Conservation (phyloP, 2,888 invertebrate genomes). For the Acanthococcus lagerstroemiae region DNA sequence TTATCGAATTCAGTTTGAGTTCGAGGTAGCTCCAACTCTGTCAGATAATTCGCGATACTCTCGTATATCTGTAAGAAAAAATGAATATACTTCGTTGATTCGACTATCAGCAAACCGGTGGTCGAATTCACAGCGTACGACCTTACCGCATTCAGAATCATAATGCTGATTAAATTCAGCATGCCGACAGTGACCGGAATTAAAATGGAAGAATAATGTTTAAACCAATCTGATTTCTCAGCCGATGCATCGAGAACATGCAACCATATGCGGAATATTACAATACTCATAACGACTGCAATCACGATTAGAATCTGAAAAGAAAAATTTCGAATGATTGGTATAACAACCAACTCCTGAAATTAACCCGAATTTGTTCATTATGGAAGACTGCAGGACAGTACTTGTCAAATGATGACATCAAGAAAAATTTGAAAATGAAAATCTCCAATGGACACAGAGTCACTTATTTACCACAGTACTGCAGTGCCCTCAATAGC, state of each 20-base stretch:
- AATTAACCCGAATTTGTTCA: not conserved
- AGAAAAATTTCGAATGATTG: no score
- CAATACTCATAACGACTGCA: conserved; percentile 83
- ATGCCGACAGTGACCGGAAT: conserved; percentile 83
- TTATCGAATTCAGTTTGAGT: conserved; percentile 95
- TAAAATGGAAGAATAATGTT: conserved; percentile 67
- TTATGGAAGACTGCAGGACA: not conserved
- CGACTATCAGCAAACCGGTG: conserved; percentile 38
- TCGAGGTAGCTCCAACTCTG: conserved; percentile 73
- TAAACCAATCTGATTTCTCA: conserved; percentile 52
- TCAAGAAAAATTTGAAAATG: no score
- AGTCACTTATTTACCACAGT: no score
- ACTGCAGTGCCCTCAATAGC: no score
- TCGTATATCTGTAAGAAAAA: conserved; percentile 53
- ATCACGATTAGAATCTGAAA: conserved; percentile 63
- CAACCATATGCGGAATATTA: conserved; percentile 80
- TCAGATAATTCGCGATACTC: conserved; percentile 72
- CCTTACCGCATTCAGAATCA: conserved; percentile 69
- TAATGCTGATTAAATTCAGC: conserved; percentile 82
- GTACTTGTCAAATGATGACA: no score
- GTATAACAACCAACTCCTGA: no score
- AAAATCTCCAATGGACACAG: no score
- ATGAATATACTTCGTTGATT: not conserved
- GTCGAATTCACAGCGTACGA: conserved; percentile 30
- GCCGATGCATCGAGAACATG: conserved; percentile 56